phyloP scores from a whole-genome alignment of 2,113 vertebrate genomes.

The Leptocoma aspasia region DNA sequence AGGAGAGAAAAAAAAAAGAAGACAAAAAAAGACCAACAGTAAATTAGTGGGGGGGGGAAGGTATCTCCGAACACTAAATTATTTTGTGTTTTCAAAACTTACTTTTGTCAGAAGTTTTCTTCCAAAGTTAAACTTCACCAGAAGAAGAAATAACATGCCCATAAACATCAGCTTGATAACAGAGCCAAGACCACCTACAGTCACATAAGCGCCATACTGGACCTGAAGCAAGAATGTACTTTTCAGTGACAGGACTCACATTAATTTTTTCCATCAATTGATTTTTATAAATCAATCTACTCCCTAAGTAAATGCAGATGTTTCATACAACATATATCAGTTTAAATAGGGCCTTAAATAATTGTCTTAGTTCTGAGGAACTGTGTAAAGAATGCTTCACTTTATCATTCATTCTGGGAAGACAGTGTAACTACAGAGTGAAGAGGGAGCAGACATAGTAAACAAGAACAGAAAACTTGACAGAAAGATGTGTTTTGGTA shows the following conservation, averaged over 20 bases:
- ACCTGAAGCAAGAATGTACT: slow-evolving; percentile 70
- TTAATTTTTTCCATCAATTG: neutral
- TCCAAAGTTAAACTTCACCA: slow-evolving; percentile 88
- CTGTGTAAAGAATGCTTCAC: neutral
- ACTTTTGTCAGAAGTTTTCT: slow-evolving; percentile 90
- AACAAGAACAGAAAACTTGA: neutral
- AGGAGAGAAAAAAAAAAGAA: neutral
- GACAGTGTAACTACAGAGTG: neutral
- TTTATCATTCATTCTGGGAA: neutral
- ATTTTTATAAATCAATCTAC: neutral
- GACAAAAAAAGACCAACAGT: neutral
- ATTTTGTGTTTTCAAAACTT: slow-evolving; percentile 39
- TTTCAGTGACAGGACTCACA: neutral
- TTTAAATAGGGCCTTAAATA: neutral
- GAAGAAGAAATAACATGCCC: slow-evolving; percentile 87
- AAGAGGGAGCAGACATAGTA: neutral
- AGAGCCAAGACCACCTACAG: slow-evolving; percentile 81
- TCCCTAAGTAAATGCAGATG: neutral
- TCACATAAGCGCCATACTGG: slow-evolving; percentile 86
- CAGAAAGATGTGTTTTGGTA: neutral
- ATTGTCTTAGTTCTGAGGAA: neutral
- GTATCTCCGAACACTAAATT: neutral
- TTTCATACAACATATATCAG: neutral
- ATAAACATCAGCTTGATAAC: slow-evolving; percentile 86
- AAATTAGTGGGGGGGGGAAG: neutral